Evolutionary conservation across 2,888 invertebrate species (phyloP), one percentile per base, ranked within the genome.

Genomic region (Aphidoletes aphidimyza): DNA sequence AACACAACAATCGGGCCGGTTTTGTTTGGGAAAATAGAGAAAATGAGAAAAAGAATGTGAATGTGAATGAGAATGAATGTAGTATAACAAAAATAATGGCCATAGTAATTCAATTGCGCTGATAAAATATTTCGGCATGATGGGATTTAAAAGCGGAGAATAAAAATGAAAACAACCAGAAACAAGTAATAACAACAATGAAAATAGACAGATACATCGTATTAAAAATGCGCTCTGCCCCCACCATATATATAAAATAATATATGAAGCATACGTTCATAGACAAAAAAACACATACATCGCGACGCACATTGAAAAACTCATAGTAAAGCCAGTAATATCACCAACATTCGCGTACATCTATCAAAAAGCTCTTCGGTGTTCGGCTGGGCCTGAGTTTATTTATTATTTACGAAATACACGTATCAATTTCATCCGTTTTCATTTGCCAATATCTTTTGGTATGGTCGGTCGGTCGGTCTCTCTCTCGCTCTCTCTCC

Each of bases 361-460:
- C 17, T 47, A 17, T 47, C 17, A 47, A 2, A 54, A 26, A 22
- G 11, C 54, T 54, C 11, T 54, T 30, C 69, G 69, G n/a, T n/a
- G n/a, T 69, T 30, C 69, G 69, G 30, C 69, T 14, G 69, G 30
- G 30, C n/a, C n/a, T 69, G 69, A 69, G 30, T 30, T 69, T 69
- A 69, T 69, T 69, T 69, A 69, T 69, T 69, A 69, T 69, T 69
- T 69, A 69, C 69, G 69, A 69, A 69, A 69, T 69, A 14, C 69
- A 30, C 34, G 69, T 69, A 69, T 69, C 69, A 69, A 30, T 69
- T 30, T 69, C 69, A 69, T 26, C 69, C 69, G 14, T 34, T 69
- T 69, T 69, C 34, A 69, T 69, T 69, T 69, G 69, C 69, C 69
- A 69, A 69, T 69, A 69, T 54, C 54, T 54, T 22, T 54, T 69